These are phyloP conservation scores for Sericinus montela DNA, from an alignment of 2,888 invertebrate genomes.

Conservation along the genomic window DNA sequence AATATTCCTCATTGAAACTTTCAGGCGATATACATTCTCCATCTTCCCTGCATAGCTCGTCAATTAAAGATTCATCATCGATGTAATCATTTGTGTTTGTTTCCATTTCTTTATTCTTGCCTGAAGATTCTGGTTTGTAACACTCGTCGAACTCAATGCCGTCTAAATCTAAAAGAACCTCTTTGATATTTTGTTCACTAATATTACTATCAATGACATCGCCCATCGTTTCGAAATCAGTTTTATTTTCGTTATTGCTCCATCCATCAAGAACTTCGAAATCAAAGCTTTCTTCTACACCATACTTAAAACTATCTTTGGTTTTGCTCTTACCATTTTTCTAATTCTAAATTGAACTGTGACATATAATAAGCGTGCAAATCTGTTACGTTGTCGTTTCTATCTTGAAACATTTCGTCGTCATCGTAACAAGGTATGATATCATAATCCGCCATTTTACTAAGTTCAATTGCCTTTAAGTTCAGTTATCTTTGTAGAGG, in stretches of 20 bases:
- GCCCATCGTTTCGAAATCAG: conserved; percentile 60
- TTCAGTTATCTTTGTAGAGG: conserved; percentile 64
- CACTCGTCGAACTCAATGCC: conserved; percentile 63
- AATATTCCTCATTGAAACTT: conserved; percentile 55
- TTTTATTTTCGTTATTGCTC: conserved; percentile 33
- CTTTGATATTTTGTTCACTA: conserved; percentile 67
- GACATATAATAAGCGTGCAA: conserved; percentile 74
- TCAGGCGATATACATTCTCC: conserved; percentile 59
- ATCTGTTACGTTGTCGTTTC: conserved; percentile 58
- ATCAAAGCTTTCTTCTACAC: conserved; percentile 66
- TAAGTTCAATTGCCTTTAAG: conserved; percentile 68
- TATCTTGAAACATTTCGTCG: conserved; percentile 57
- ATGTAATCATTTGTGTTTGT: conserved; percentile 60
- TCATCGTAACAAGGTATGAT: conserved; percentile 62
- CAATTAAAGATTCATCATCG: conserved; percentile 69
- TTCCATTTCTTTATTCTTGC: conserved; percentile 33
- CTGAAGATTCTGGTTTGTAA: conserved; percentile 42
- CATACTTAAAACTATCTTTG: conserved; percentile 58
- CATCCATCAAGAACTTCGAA: conserved; percentile 63
- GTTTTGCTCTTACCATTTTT: conserved; percentile 56
- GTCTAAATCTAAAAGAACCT: conserved; percentile 65
- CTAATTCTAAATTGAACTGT: conserved; percentile 71
- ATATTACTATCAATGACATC: conserved; percentile 62
- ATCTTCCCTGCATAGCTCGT: conserved; percentile 70
- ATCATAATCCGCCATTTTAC: conserved; percentile 65